Base-by-base conservation (phyloP, 2,113 vertebrate species). In the Protobothrops flavoviridis region DNA sequence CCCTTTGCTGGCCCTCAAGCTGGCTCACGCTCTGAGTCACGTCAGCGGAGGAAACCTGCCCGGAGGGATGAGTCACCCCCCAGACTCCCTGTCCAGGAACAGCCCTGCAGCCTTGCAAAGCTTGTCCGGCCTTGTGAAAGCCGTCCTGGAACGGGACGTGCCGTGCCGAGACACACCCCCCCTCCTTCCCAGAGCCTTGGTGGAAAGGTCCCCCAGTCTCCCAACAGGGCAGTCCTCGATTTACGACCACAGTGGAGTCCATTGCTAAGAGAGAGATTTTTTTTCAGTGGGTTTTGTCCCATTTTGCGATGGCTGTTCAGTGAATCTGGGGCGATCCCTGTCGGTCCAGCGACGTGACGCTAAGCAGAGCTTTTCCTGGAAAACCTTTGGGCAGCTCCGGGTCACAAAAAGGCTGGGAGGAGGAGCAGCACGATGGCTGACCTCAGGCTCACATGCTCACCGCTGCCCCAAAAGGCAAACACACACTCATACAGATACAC, bases 211-310 rank as follows among this genome's bases (percentile, higher is more conserved):
- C 69, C n/a, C 64, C 64, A 33, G 45, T 53, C 53, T 53, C 55
- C 55, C 3, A 56, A 56, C 15, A 56, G 55, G 69, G n/a, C 15
- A 33, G n/a, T 20, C n/a, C 26, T 64, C 11, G 11, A 4, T 64
- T 64, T 64, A 64, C 26, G 26, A n/a, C 11, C 29, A 64, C 29
- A 13, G 1, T 13, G 29, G 26, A n/a, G n/a, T 29, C 59, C 26
- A n/a, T 13, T n/a, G 59, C 3, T 12, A 12, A 64, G 59, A 1
- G 10, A 1, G 61, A n/a, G 0, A 11, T 10, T 3, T 3, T 45
- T 45, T 3, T 29, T 64, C 10, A 29, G 26, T 1, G 26, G 3
- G 3, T 11, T 29, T 64, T 64, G 26, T 64, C 26, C 26, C 26
- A 4, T 29, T 12, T 64, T 64, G 12, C 3, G 3, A 29, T 0